Evolutionary conservation across 2,113 vertebrate genomes (phyloP).

Genomic region (Myiagra hebetior): DNA sequence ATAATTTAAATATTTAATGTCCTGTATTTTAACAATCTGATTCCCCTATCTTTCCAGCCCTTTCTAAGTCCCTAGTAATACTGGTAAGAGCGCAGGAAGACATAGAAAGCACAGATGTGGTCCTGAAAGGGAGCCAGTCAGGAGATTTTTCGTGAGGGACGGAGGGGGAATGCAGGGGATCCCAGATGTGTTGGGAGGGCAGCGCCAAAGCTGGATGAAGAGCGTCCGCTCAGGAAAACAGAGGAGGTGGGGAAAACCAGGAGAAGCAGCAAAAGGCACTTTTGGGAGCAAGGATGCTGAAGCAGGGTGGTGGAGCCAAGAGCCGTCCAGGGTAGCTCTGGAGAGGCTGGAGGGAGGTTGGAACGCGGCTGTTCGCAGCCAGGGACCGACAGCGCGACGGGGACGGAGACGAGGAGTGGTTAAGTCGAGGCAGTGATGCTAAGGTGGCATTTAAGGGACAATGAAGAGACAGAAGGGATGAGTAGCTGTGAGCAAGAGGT

Average conservation of each 20-base stretch:
- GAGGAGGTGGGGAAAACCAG: no score
- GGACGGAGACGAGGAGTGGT: accelerated
- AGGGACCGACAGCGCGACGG: accelerated
- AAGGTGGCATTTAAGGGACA: neutral
- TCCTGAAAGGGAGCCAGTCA: neutral
- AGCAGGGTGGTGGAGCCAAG: accelerated
- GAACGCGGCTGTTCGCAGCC: neutral
- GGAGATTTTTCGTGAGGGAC: accelerated
- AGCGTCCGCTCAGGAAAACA: accelerated
- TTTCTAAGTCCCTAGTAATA: neutral
- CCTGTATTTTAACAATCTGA: neutral
- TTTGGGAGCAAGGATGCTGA: neutral
- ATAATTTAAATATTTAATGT: neutral
- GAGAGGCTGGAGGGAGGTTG: no score
- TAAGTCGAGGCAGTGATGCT: neutral
- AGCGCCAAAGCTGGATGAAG: neutral
- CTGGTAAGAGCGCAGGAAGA: accelerated
- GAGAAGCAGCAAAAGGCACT: neutral
- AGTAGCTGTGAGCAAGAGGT: neutral
- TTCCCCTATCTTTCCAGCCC: neutral
- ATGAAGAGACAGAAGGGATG: neutral
- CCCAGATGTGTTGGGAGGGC: neutral
- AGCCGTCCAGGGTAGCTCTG: accelerated
- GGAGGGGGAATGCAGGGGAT: accelerated
- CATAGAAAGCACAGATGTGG: accelerated